A percentile compares a stretch with the other conserved stretches of the same genome.
Evolutionary conservation across 2,797 vertebrate genomes (phyloP).

Genomic region (Benthosema pterotum): DNA sequence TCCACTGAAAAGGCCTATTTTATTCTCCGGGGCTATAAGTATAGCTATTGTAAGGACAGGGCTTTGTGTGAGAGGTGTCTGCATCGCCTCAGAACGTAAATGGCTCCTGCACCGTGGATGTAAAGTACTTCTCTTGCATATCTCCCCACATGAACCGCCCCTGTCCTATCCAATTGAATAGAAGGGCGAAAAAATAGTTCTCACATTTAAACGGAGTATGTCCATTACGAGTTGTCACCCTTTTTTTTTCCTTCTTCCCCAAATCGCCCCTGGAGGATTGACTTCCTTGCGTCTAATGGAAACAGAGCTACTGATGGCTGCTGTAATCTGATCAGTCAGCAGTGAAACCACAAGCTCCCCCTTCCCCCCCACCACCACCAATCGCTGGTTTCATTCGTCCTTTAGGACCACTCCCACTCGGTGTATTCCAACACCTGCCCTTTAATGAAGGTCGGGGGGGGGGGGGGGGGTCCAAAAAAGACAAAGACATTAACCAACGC

Average conservation of each 20-base stretch:
- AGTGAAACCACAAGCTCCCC: conserved; percentile 63
- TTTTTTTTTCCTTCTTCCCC: conserved; percentile 20
- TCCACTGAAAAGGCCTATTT: background rate
- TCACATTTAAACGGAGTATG: conserved; percentile 54
- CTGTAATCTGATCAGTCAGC: conserved; percentile 76
- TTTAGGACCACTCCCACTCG: conserved; percentile 66
- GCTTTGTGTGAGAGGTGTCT: conserved; percentile 29
- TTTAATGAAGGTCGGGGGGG: conserved; percentile 68
- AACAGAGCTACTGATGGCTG: conserved; percentile 66
- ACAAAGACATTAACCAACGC: conserved; percentile 59
- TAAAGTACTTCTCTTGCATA: conserved; percentile 44
- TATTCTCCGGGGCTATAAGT: conserved; percentile 3
- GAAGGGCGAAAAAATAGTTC: conserved; percentile 43
- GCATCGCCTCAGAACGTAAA: conserved; percentile 8
- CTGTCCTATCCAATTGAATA: conserved; percentile 45
- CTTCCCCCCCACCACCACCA: conserved; percentile 20
- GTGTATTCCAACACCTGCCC: conserved; percentile 77
- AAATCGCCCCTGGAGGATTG: conserved; percentile 60
- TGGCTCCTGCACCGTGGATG: conserved; percentile 27
- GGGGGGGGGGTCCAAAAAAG: conserved; percentile 44
- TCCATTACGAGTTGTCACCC: conserved; percentile 61
- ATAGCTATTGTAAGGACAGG: conserved; percentile 8
- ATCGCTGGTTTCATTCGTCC: conserved; percentile 53
- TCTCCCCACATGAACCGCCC: conserved; percentile 10
- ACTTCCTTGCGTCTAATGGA: conserved; percentile 66